phyloP scores from a whole-genome alignment of 2,888 invertebrate species.

The Laothoe populi region DNA sequence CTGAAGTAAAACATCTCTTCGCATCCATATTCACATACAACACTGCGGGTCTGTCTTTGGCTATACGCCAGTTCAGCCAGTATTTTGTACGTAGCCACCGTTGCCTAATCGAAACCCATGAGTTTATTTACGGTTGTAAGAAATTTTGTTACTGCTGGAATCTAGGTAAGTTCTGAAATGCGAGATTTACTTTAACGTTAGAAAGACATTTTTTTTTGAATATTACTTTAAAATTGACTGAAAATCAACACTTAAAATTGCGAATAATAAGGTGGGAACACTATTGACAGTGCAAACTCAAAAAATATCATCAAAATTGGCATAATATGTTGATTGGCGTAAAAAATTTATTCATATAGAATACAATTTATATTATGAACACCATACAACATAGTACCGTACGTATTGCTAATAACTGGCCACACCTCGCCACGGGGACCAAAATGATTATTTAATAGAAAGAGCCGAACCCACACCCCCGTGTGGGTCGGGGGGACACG shows the following conservation, averaged over 20 bases:
- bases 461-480: constrained; percentile 56
- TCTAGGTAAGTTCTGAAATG: not conserved
- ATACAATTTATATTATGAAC: not conserved
- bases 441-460: constrained; percentile 80
- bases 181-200: not conserved
- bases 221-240: no score
- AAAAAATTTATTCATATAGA: no score
- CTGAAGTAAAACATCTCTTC: not conserved
- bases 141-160: not conserved
- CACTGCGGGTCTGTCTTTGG: constrained; percentile 13
- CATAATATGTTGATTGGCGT: no score
- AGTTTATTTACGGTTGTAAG: not conserved
- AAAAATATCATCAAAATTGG: no score
- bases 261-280: no score
- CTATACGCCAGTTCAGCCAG: not conserved
- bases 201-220: not conserved
- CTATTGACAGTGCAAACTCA: no score
- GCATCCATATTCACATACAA: constrained; percentile 1
- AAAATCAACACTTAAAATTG: no score
- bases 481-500: constrained; percentile 67
- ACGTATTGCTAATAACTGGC: constrained; percentile 61
- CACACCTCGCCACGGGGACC: constrained; percentile 63
- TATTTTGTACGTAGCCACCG: constrained; percentile 11
- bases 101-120: constrained; percentile 2
- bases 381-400: constrained; percentile 28